phyloP scores from a whole-genome alignment of 2,797 vertebrate species.

The Myripristis jacobus region DNA sequence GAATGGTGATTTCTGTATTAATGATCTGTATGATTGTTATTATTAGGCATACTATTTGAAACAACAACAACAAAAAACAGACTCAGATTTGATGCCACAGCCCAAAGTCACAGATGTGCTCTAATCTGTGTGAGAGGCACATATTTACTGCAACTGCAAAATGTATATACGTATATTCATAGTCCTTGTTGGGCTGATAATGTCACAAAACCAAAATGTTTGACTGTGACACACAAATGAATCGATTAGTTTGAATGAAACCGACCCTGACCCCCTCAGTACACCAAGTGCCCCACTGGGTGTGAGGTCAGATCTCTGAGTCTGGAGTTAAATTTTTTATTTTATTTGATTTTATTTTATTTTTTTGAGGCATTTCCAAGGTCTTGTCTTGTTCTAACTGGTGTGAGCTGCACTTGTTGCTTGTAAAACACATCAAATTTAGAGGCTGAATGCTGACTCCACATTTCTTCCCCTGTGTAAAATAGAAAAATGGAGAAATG shows the following conservation, averaged over 20 bases:
- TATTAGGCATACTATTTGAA: constrained; percentile 29
- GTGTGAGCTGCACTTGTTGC: constrained; percentile 41
- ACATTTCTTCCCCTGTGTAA: constrained; percentile 40
- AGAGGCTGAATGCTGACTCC: constrained; percentile 41
- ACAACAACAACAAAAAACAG: constrained; percentile 30
- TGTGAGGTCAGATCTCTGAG: constrained; percentile 63
- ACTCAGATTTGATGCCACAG: constrained; percentile 57
- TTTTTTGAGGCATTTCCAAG: constrained; percentile 56
- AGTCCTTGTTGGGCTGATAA: too few species aligned
- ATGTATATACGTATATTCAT: background rate
- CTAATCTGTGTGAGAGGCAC: constrained; percentile 4
- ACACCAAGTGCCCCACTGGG: constrained; percentile 12
- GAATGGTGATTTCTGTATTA: constrained; percentile 48
- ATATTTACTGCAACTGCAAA: background rate
- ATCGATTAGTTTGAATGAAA: background rate
- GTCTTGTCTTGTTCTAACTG: constrained; percentile 64
- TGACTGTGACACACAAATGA: background rate
- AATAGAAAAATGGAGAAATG: constrained; percentile 39
- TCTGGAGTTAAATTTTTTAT: constrained; percentile 63
- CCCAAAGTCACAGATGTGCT: constrained; percentile 6
- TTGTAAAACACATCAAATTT: constrained; percentile 53
- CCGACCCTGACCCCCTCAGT: background rate
- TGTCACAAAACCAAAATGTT: too few species aligned
- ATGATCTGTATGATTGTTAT: constrained; percentile 45
- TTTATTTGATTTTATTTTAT: too few species aligned